Conservation (phyloP, 2,113 vertebrate species). For the Corapipo altera region DNA sequence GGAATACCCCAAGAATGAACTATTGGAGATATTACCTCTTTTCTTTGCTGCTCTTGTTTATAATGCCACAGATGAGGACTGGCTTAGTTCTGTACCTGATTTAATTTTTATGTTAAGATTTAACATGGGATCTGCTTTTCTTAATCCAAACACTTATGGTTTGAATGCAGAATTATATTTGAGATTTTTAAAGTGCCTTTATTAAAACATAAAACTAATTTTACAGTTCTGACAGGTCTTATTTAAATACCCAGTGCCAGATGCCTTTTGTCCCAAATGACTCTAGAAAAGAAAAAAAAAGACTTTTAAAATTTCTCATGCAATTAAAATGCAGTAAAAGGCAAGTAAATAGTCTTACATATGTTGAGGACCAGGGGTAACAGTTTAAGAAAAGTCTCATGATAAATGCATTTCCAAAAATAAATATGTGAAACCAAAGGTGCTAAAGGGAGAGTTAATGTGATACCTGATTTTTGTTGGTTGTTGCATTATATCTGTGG, state of each 20-base stretch:
- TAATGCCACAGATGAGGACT: not conserved
- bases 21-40: not conserved
- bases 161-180: conserved; percentile 19
- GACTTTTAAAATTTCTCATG: conserved; percentile 3
- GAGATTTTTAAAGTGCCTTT: conserved; percentile 52
- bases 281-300: not conserved
- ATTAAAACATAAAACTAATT: conserved; percentile 50
- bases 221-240: conserved; percentile 44
- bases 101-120: not conserved
- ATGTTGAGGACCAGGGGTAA: not conserved
- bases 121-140: not conserved
- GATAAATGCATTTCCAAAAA: not conserved
- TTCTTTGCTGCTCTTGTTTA: not conserved
- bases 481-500: not conserved
- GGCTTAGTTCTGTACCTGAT: not conserved
- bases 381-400: not conserved
- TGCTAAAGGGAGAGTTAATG: not conserved
- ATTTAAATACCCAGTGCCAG: conserved; percentile 39
- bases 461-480: not conserved
- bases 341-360: not conserved
- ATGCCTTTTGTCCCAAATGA: conserved; percentile 43
- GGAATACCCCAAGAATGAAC: not conserved
- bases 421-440: not conserved
- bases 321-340: conserved; percentile 43
- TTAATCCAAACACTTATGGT: conserved; percentile 1